Conservation (phyloP, 2,113 vertebrate species). For the Hassar affinis region DNA sequence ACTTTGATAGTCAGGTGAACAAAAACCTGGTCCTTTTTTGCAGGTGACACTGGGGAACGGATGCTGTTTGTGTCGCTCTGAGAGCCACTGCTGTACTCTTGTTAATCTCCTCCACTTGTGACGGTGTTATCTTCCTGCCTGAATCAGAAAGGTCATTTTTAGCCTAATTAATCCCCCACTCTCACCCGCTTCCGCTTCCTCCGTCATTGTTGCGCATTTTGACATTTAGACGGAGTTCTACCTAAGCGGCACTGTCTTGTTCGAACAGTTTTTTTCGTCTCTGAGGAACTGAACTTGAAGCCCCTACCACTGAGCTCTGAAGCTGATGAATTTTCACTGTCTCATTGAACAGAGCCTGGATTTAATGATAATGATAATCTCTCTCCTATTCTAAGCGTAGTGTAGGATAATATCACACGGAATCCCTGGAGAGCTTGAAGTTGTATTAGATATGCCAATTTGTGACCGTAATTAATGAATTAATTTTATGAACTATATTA, state of each 20-base stretch:
- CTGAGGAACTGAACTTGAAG: background rate
- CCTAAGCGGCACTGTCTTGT: background rate
- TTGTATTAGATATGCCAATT: background rate
- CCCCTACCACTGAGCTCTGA: background rate
- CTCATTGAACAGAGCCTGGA: background rate
- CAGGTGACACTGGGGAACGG: background rate
- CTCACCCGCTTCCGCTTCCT: background rate
- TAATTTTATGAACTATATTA: background rate
- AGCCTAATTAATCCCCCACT: conserved; percentile 6
- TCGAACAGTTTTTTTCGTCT: background rate
- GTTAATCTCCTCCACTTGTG: background rate
- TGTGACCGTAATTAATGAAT: background rate
- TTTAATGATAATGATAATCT: background rate
- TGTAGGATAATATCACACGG: background rate
- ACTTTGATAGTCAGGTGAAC: conserved; percentile 8
- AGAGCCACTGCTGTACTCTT: background rate
- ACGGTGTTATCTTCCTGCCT: background rate
- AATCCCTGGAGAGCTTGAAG: background rate
- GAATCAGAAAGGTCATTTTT: conserved; percentile 19
- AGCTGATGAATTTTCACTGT: background rate
- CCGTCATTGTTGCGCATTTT: background rate
- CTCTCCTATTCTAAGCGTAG: background rate
- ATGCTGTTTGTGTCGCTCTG: background rate
- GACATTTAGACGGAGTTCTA: background rate
- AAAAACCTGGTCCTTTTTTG: background rate